Percentiles rank a stretch among this genome's conserved stretches.
These are phyloP conservation scores for Dipodomys merriami DNA, from an alignment of 2,113 vertebrate genomes.

Conservation along the genomic window DNA sequence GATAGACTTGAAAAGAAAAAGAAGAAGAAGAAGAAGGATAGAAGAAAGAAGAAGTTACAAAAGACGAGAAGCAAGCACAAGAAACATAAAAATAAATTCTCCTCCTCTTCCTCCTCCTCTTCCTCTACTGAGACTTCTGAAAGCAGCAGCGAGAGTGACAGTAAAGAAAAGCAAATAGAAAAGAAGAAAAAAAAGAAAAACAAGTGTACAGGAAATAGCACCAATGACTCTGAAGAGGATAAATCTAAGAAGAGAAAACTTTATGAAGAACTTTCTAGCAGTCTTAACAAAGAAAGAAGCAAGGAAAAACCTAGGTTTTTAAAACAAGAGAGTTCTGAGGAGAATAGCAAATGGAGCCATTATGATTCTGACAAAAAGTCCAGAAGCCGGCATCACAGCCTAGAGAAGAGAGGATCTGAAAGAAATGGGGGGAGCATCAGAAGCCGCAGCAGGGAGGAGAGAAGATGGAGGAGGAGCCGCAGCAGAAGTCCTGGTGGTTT, in stretches of 20 bases:
- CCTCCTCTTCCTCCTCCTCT: background rate
- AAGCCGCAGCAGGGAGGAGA: slow-evolving; percentile 81
- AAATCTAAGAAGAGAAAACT: slow-evolving; percentile 86
- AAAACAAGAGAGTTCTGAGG: slow-evolving; percentile 78
- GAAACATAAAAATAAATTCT: slow-evolving; percentile 89
- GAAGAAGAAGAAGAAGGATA: slow-evolving; percentile 90
- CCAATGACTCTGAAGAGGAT: slow-evolving; percentile 85
- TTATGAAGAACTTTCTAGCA: slow-evolving; percentile 82
- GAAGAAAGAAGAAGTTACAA: slow-evolving; percentile 92
- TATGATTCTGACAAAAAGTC: slow-evolving; percentile 84
- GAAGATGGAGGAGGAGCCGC: slow-evolving; percentile 72
- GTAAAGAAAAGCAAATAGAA: slow-evolving; percentile 85
- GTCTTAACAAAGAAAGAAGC: slow-evolving; percentile 83
- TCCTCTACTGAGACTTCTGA: slow-evolving; percentile 83
- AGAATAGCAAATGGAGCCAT: slow-evolving; percentile 81
- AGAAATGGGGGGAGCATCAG: slow-evolving; percentile 78
- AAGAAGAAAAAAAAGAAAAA: slow-evolving; percentile 89
- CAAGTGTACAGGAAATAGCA: slow-evolving; percentile 86
- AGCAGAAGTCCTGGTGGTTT: slow-evolving; percentile 76
- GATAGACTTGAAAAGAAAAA: slow-evolving; percentile 96
- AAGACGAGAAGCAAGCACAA: slow-evolving; percentile 92
- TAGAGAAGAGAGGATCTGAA: slow-evolving; percentile 76
- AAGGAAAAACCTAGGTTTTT: slow-evolving; percentile 80
- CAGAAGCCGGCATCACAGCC: slow-evolving; percentile 81
- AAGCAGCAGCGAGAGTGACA: slow-evolving; percentile 87